Evolutionary conservation across 2,888 invertebrate genomes (phyloP), one percentile per base, ranked within the genome.

Genomic region (Geophilus truncorum): DNA sequence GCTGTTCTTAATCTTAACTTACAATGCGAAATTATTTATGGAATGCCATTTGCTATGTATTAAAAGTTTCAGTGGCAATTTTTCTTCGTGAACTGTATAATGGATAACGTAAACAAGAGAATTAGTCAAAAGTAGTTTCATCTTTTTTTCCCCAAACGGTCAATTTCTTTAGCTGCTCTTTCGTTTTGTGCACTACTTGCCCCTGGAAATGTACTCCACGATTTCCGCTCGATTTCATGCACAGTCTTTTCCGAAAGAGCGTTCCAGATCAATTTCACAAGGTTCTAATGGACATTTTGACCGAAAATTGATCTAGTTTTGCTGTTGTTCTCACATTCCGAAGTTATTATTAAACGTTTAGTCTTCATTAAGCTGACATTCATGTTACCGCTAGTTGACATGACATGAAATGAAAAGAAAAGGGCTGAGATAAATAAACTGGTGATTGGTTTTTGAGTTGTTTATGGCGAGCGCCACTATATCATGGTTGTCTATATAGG

Each of bases 361-460:
- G n/a, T 51, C 51, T 51, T 51, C 51, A 51, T 51, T 51, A 51
- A 51, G 51, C 7, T 51, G 51, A 51, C 51, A 51, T 51, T 40
- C 51, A 25, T 70, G 70, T 28, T 25, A 25, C 25, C 28, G 25
- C 25, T n/a, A 18, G 70, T 23, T 70, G 25, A 70, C 28, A 25
- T 70, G n/a, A 70, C 28, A 70, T 70, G 45, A 45, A 18, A 32
- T 18, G 12, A 70, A 25, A 70, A 70, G 12, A 70, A 25, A 70
- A 70, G 70, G 28, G 28, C 25, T 25, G n/a, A 70, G 28, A 70
- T 70, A 70, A 51, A 51, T 23, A 70, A 70, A 70, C 25, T 70
- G 70, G 12, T 28, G 28, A 70, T 70, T 70, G 70, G 70, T 70
- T 70, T 70, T 70, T 70, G 70, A 70, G 70, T 70, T 70, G 28